These are phyloP conservation scores for Geotrypetes seraphini DNA, from an alignment of 2,797 vertebrate genomes.

Conservation along the genomic window DNA sequence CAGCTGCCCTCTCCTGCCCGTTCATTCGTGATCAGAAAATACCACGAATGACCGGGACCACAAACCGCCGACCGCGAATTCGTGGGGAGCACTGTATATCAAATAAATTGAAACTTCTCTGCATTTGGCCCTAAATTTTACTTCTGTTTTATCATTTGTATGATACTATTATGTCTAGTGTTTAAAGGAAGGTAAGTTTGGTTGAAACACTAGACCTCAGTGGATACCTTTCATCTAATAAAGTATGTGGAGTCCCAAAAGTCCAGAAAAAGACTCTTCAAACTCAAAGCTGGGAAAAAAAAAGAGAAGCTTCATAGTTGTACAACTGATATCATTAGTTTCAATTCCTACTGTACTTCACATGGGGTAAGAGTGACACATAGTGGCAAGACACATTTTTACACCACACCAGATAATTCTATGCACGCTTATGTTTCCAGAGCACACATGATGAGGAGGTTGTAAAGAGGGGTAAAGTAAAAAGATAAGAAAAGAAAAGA, in stretches of 20 bases:
- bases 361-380: background rate
- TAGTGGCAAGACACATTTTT: background rate
- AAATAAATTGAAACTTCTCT: slow-evolving; percentile 23
- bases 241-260: slow-evolving; percentile 12
- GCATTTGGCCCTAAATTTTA: slow-evolving; percentile 12
- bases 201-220: slow-evolving; percentile 34
- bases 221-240: slow-evolving; percentile 35
- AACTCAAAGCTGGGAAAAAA: background rate
- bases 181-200: slow-evolving; percentile 40
- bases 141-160: slow-evolving; percentile 37
- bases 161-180: slow-evolving; percentile 18
- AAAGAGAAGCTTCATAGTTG: slow-evolving; percentile 5
- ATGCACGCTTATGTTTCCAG: accelerated
- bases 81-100: too few species aligned
- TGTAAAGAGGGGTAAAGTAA: too few species aligned
- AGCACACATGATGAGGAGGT: too few species aligned
- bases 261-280: slow-evolving; percentile 8
- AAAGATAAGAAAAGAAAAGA: too few species aligned
- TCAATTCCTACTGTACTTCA: too few species aligned
- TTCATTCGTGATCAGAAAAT: too few species aligned
- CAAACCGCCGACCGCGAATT: too few species aligned
- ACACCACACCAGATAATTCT: background rate
- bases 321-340: too few species aligned
- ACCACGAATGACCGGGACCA: too few species aligned
- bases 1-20: too few species aligned